These are phyloP conservation scores for Apodemus sylvaticus DNA, from an alignment of 2,113 vertebrate species.

Conservation along the genomic window DNA sequence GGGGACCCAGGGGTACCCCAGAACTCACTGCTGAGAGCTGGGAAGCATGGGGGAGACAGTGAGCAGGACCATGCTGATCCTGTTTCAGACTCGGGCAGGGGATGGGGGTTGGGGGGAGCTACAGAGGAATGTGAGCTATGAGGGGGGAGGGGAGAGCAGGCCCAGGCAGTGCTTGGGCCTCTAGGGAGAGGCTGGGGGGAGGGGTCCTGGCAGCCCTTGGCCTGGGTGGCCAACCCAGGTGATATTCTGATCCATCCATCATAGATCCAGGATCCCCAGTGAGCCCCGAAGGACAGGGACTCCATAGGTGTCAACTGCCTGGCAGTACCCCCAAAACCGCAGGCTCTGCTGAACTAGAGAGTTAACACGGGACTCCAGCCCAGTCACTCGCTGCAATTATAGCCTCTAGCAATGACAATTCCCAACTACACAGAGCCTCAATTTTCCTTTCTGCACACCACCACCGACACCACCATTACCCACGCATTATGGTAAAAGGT, in stretches of 20 bases:
- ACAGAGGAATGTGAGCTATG: constrained; percentile 77
- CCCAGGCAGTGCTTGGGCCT: constrained; percentile 57
- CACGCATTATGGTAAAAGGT: background rate
- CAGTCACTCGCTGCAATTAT: background rate
- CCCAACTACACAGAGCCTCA: background rate
- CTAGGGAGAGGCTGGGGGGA: constrained; percentile 14
- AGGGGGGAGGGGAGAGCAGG: constrained; percentile 71
- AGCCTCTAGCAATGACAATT: background rate
- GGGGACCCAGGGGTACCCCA: background rate
- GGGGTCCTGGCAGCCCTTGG: constrained; percentile 21
- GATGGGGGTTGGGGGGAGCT: background rate
- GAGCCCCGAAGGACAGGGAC: no score
- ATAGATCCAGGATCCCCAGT: background rate
- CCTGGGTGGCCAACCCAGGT: background rate
- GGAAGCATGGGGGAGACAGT: background rate
- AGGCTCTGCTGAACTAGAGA: background rate
- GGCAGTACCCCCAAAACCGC: background rate
- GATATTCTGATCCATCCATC: background rate
- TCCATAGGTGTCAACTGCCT: background rate
- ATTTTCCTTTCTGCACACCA: background rate
- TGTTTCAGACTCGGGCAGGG: background rate
- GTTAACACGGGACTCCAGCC: background rate
- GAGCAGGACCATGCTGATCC: background rate
- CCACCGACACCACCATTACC: background rate
- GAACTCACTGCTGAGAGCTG: background rate